A percentile compares a stretch with the other conserved stretches of the same genome.
Conservation (phyloP, 2,797 vertebrate genomes). For the Artibeus lituratus region DNA sequence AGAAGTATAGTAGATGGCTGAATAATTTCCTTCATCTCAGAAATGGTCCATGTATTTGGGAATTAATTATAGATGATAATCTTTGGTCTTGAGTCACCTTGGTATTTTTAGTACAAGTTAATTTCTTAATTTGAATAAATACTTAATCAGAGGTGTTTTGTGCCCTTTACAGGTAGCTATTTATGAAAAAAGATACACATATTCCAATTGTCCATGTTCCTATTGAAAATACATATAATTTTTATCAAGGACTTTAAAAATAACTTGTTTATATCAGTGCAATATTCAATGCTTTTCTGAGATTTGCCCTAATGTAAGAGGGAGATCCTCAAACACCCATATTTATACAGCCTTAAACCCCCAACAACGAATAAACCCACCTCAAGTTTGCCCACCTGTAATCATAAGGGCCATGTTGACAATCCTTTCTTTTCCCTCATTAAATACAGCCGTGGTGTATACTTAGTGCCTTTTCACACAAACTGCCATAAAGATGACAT, state of each 20-base stretch:
- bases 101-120: neutral
- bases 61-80: neutral
- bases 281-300: neutral
- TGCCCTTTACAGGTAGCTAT: neutral
- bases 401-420: neutral
- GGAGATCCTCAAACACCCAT: neutral
- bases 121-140: constrained; percentile 36
- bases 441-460: neutral
- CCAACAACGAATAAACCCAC: neutral
- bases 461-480: neutral
- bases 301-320: neutral
- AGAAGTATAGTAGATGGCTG: neutral
- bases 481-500: neutral
- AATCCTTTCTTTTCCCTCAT: neutral
- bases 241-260: neutral
- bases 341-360: neutral
- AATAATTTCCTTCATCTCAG: constrained; percentile 10
- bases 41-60: neutral
- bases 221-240: neutral
- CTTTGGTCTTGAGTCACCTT: neutral
- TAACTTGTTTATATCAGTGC: neutral
- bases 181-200: neutral
- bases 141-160: neutral
- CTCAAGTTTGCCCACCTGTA: neutral
- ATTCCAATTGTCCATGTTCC: neutral